phyloP scores from a whole-genome alignment of 2,797 vertebrate species.

The Pachyuromys duprasi region DNA sequence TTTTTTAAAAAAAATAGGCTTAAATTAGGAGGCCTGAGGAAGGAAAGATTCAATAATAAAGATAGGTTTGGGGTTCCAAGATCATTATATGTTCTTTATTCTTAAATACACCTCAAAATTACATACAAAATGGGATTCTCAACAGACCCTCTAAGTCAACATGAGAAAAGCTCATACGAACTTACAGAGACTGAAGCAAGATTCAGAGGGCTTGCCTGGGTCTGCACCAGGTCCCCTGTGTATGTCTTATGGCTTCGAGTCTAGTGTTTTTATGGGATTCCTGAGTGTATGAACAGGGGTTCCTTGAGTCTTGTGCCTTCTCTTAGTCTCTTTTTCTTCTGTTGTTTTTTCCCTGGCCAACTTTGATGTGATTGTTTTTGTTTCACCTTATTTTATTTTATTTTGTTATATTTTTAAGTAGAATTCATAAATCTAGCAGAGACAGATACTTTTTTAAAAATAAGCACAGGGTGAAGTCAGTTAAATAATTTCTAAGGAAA shows the following conservation, averaged over 20 bases:
- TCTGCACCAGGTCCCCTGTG: too few relatives aligned
- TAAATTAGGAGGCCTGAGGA: too few relatives aligned
- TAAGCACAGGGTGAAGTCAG: neutral
- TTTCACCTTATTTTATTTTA: neutral
- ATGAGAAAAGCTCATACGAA: neutral
- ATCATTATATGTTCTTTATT: too few relatives aligned
- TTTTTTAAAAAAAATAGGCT: too few relatives aligned
- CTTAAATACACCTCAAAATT: too few relatives aligned
- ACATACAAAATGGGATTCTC: too few relatives aligned
- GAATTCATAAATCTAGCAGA: neutral
- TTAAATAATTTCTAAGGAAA: conserved; percentile 34
- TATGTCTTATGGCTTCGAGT: neutral
- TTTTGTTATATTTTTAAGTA: neutral
- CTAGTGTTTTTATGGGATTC: neutral
- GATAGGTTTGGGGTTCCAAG: too few relatives aligned
- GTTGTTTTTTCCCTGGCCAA: neutral
- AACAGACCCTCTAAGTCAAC: neutral
- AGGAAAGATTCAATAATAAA: too few relatives aligned
- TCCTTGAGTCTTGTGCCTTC: neutral
- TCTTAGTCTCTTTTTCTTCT: neutral
- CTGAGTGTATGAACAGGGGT: neutral
- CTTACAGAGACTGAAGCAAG: neutral
- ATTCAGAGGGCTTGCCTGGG: too few relatives aligned
- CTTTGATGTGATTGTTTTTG: neutral
- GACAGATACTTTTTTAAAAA: neutral